A percentile compares a stretch with the other conserved stretches of the same genome.
Evolutionary conservation across 2,113 vertebrate genomes (phyloP).

Genomic region (Colius striatus): DNA sequence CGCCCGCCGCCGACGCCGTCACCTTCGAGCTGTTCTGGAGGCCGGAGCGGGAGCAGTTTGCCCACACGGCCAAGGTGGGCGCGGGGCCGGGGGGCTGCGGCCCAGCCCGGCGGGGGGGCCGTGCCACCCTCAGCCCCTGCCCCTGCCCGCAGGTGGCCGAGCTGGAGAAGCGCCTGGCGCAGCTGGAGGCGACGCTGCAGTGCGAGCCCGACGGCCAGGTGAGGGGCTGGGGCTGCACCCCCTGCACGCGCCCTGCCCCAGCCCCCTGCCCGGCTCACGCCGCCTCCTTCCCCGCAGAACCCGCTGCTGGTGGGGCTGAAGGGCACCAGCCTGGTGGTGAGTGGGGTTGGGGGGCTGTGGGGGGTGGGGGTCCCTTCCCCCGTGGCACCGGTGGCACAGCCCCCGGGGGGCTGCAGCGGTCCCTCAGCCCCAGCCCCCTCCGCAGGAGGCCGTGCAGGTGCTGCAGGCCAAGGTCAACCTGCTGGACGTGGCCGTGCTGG

Average conservation of each 20-base stretch:
- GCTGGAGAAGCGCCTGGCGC: conserved; percentile 89
- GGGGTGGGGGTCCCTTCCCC: not conserved
- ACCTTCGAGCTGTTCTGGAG: conserved; percentile 91
- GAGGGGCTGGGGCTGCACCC: not conserved
- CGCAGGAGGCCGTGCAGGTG: conserved; percentile 88
- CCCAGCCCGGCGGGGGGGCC: too few species aligned
- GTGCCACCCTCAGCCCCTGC: not conserved
- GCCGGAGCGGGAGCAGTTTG: conserved; percentile 91
- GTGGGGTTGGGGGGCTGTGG: not conserved
- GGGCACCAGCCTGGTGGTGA: conserved; percentile 86
- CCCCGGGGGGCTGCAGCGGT: too few species aligned
- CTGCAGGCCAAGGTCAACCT: conserved; percentile 89
- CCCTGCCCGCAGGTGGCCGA: conserved; percentile 81
- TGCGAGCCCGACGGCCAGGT: conserved; percentile 90
- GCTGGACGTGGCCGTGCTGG: conserved; percentile 87
- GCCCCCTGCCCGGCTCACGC: too few species aligned
- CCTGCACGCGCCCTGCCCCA: not conserved
- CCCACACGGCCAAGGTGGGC: conserved; percentile 87
- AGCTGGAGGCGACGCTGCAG: conserved; percentile 86
- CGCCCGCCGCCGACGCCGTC: conserved; percentile 76
- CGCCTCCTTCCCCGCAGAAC: conserved; percentile 74
- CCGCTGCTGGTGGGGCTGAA: conserved; percentile 86
- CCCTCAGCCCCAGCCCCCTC: too few species aligned
- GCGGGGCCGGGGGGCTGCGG: not conserved
- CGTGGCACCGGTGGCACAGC: too few species aligned